Base-by-base conservation (phyloP, 1,140 invertebrate genomes). In the Matsumurasca onukii region DNA sequence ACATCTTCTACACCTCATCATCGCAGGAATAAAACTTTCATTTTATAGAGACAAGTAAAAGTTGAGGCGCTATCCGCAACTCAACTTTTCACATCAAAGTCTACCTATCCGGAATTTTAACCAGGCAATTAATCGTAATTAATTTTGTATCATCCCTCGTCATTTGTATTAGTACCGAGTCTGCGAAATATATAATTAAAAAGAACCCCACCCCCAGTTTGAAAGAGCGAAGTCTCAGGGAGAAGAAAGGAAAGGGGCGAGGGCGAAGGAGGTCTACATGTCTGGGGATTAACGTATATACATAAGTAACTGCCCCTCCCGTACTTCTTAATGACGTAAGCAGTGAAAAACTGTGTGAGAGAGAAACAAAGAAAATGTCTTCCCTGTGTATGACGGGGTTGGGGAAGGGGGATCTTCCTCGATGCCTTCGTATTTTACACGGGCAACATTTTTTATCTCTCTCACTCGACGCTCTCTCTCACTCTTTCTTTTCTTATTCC, bases 401-500 rank as follows among this genome's bases (percentile, higher is more conserved):
- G n/a, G n/a, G 49, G 59, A 39, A 49, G 66, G 66, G 51, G 63
- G 55, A 63, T 63, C 57, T 69, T 69, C 67, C 57, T 69, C 67
- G 62, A 62, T 39, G 64, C 63, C 69, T 66, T 66, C 63, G 62
- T 70, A 70, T 70, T 70, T 70, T 70, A 70, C 69, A 70, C 62
- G 57, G 63, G 69, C 57, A 70, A 70, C 69, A 70, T 70, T 70
- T 66, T 66, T 66, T 70, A 64, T 66, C 69, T 71, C 63, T 68
- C 66, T 71, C 66, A 3, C 67, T 63, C 55, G 22, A 24, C 69
- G 66, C 55, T 66, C 65, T 66, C 64, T 52, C 57, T 71, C 70
- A 24, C 57, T 68, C 66, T 71, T 71, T 71, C 70, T 71, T 71
- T 65, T 71, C 65, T 71, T 67, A 67, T 67, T 68, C 64, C 66